These are phyloP conservation scores for Phoxinus dragarum DNA, from an alignment of 2,797 vertebrate genomes.

Conservation along the genomic window DNA sequence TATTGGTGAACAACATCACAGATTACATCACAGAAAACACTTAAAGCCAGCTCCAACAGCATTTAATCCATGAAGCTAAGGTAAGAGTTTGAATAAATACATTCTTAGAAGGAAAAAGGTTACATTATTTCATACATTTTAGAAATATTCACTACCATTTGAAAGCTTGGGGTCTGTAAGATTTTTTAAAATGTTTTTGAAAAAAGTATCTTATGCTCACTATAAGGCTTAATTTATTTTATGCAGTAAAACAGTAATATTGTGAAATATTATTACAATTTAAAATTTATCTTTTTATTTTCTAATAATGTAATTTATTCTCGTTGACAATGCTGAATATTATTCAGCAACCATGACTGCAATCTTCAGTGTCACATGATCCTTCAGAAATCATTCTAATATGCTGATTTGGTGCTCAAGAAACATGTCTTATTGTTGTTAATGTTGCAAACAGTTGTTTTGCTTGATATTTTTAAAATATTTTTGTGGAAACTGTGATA, in stretches of 20 bases:
- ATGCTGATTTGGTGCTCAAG: background rate
- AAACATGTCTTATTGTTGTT: background rate
- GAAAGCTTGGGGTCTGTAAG: background rate
- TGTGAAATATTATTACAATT: background rate
- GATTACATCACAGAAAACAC: slow-evolving; percentile 46
- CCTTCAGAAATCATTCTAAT: background rate
- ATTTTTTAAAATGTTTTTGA: background rate
- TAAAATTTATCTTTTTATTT: background rate
- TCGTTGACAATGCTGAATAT: background rate
- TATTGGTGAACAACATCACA: slow-evolving; percentile 56
- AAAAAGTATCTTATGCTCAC: background rate
- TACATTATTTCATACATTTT: background rate
- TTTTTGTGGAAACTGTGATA: background rate
- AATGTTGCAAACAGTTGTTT: background rate
- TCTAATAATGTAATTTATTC: background rate
- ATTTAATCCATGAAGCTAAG: slow-evolving; percentile 54
- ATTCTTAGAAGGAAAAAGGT: background rate
- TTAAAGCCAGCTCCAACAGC: slow-evolving; percentile 33
- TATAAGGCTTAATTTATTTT: background rate
- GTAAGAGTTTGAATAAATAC: background rate
- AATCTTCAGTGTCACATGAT: background rate
- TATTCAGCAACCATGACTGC: background rate
- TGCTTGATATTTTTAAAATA: background rate
- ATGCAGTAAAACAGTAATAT: background rate
- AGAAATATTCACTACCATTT: background rate